A percentile compares a stretch with the other conserved stretches of the same genome.
These are phyloP conservation scores for Tetheella fluctuosa DNA, from an alignment of 2,888 invertebrate species.

Conservation along the genomic window DNA sequence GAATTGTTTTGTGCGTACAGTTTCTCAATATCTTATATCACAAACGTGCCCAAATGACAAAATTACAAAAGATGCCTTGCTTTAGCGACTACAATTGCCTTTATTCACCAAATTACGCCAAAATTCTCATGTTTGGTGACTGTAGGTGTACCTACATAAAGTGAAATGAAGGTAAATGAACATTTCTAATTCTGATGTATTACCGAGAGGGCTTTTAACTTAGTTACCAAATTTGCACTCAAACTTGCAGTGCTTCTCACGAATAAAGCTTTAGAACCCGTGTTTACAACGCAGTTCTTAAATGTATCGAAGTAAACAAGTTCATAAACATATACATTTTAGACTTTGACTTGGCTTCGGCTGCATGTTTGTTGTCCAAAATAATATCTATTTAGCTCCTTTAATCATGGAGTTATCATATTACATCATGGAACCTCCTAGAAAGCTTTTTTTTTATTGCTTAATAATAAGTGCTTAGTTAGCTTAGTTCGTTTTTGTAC, in stretches of 20 bases:
- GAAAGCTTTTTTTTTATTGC: too few species aligned
- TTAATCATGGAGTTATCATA: too few species aligned
- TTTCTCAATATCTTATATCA: neutral
- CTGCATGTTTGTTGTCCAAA: too few species aligned
- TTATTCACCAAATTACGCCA: neutral
- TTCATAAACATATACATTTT: neutral
- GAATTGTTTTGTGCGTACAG: neutral
- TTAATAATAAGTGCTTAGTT: too few species aligned
- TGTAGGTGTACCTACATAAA: too few species aligned
- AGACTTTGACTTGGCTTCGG: too few species aligned
- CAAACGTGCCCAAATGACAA: neutral
- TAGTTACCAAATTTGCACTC: neutral
- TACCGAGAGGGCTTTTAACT: constrained; percentile 1
- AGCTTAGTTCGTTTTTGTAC: too few species aligned
- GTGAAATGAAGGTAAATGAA: neutral
- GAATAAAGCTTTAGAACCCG: neutral
- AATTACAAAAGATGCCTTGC: neutral
- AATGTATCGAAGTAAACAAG: too few species aligned
- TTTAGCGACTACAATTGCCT: too few species aligned
- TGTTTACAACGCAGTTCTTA: neutral
- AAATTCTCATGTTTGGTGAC: neutral
- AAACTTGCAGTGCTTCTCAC: neutral
- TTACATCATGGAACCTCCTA: too few species aligned
- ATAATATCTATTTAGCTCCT: too few species aligned
- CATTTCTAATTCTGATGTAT: neutral